Evolutionary conservation across 1,140 invertebrate genomes (phyloP).

Genomic region (Caenorhabditis elegans): WBcel235 BX284606.5:10101001-10101500

Average conservation of each 20-base stretch:
- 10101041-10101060: constrained; percentile 93
- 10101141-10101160: constrained; percentile 90
- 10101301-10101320: constrained; percentile 89
- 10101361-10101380: constrained; percentile 83
- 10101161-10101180: constrained; percentile 71
- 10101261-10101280: constrained; percentile 76
- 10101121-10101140: constrained; percentile 97
- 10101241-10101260: constrained; percentile 64
- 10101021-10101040: constrained; percentile 87
- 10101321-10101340: constrained; percentile 79
- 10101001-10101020: constrained; percentile 97
- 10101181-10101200: background rate
- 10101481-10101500: background rate
- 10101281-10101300: constrained; percentile 78
- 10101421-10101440: constrained; percentile 70
- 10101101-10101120: constrained; percentile 93
- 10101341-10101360: constrained; percentile 81
- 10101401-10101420: constrained; percentile 80
- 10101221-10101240: constrained; percentile 57
- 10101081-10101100: constrained; percentile 79
- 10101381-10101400: constrained; percentile 94
- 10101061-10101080: constrained; percentile 99
- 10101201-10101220: constrained; percentile 25
- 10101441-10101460: constrained; percentile 31
- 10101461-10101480: background rate